phyloP scores from a whole-genome alignment of 1,140 invertebrate genomes.

The Vanessa tameamea region DNA sequence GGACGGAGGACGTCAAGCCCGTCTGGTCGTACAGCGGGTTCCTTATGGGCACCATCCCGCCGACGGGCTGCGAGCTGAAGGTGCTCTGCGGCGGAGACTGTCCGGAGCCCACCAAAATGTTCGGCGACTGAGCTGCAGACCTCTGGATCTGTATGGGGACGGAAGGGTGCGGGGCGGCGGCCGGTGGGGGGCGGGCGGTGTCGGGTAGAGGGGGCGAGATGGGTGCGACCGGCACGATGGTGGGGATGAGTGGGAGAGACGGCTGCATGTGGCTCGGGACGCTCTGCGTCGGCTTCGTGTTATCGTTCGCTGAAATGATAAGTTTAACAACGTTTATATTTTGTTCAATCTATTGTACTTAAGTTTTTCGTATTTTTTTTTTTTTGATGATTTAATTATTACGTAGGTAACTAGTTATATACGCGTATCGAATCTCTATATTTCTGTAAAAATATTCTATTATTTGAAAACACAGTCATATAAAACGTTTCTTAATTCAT shows the following conservation, averaged over 20 bases:
- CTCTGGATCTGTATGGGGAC: slow-evolving; percentile 40
- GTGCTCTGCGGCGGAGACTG: slow-evolving; percentile 44
- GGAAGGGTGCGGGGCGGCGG: slow-evolving; percentile 25
- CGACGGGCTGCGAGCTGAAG: slow-evolving; percentile 22
- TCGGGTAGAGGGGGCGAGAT: slow-evolving; percentile 40
- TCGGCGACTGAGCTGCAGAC: slow-evolving; percentile 43
- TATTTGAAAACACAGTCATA: too few relatives aligned
- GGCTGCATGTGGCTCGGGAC: slow-evolving; percentile 61
- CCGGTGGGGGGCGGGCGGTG: slow-evolving; percentile 20
- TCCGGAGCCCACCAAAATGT: slow-evolving; percentile 41
- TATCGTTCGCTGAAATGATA: slow-evolving; percentile 57
- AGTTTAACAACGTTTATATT: background rate
- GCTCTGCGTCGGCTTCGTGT: slow-evolving; percentile 45
- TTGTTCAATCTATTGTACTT: background rate
- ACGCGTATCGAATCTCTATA: too few relatives aligned
- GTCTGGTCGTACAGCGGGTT: slow-evolving; percentile 67
- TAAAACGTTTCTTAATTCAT: too few relatives aligned
- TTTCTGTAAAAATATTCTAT: too few relatives aligned
- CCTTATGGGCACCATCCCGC: slow-evolving; percentile 69
- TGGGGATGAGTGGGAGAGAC: slow-evolving; percentile 52
- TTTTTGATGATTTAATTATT: background rate
- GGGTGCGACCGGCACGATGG: slow-evolving; percentile 50
- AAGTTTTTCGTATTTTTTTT: background rate
- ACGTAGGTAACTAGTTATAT: too few relatives aligned
- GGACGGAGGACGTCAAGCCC: slow-evolving; percentile 64